Percentiles rank a stretch among this genome's conserved stretches.
Evolutionary conservation across 1,140 invertebrate genomes (phyloP).

Genomic region (Cylas formicarius): DNA sequence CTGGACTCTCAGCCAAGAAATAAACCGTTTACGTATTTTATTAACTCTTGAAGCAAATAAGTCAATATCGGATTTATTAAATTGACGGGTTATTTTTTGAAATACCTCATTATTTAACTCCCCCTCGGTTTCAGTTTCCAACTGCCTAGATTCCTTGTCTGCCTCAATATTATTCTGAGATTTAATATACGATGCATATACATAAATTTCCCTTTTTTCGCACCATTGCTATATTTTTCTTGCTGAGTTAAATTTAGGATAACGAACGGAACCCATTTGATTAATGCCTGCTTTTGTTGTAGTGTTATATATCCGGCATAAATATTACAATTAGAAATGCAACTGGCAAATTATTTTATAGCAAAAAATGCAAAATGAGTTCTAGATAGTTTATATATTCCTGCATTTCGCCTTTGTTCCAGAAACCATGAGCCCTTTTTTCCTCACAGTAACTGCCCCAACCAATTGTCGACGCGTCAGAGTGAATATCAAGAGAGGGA

Average conservation of each 20-base stretch:
- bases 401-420: slow-evolving; percentile 18
- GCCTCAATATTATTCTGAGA: slow-evolving; percentile 26
- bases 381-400: slow-evolving; percentile 34
- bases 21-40: slow-evolving; percentile 28
- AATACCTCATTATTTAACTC: slow-evolving; percentile 6
- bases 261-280: slow-evolving; percentile 22
- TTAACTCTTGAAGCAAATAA: slow-evolving; percentile 31
- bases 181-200: slow-evolving; percentile 29
- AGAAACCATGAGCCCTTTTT: slow-evolving; percentile 24
- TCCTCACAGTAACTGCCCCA: slow-evolving; percentile 29
- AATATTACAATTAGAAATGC: slow-evolving; percentile 4
- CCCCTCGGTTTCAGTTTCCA: slow-evolving; percentile 2
- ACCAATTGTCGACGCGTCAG: slow-evolving; percentile 30
- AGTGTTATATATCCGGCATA: slow-evolving; percentile 26
- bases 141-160: slow-evolving; percentile 26
- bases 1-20: slow-evolving; percentile 26
- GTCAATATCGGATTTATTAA: slow-evolving; percentile 31
- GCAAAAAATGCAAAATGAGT: slow-evolving; percentile 26
- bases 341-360: slow-evolving; percentile 28
- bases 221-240: slow-evolving; percentile 32
- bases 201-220: slow-evolving; percentile 26
- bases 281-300: slow-evolving; percentile 44
- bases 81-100: slow-evolving; percentile 14
- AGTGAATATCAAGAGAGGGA: slow-evolving; percentile 31
- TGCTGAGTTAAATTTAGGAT: neutral